Evolutionary conservation across 2,113 vertebrate species (phyloP), one percentile per base, ranked within the genome.

Genomic region (Thryonomys swinderianus): DNA sequence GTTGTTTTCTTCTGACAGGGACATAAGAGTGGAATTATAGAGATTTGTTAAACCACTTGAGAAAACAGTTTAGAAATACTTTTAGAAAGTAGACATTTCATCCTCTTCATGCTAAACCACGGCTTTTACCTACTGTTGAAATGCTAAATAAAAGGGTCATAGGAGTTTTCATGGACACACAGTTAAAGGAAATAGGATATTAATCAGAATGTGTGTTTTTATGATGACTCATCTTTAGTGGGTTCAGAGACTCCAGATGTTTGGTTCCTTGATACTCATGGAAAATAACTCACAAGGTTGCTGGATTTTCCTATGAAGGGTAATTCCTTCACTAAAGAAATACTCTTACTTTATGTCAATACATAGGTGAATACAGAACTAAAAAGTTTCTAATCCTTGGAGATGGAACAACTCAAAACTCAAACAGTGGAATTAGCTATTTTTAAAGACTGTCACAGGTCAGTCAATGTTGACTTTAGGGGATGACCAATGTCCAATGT

Each of bases 241-340:
- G 67, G 91, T 32, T 11, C 74, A 66, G 30, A 61, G 81, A 85
- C 34, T 79, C 59, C 81, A 94, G 83, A 91, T 87, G 74, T 73
- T 82, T 42, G 32, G 48, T 53, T 30, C 25, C 66, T 81, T 7
- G 85, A 34, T 3, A 53, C 13, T 83, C 13, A 51, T 62, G 74
- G 55, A 92, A 90, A 93, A 79, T 20, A 78, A 59, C n/a, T 34
- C 37, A 62, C 17, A 55, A 85, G 3, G 37, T 88, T 62, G 8
- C 21, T 67, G 20, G 48, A 17, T 87, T 88, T 82, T 97, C 42
- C 30, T 11, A 2, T 17, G n/a, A 45, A 94, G 5, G 76, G 25
- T 13, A 78, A 89, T 73, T 89, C 30, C 45, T 78, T 83, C 48
- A 25, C 40, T 96, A 91, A 89, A 88, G 10, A 94, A 93, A 85